Base-by-base conservation (phyloP, 2,113 vertebrate species). In the Megaleporinus macrocephalus region DNA sequence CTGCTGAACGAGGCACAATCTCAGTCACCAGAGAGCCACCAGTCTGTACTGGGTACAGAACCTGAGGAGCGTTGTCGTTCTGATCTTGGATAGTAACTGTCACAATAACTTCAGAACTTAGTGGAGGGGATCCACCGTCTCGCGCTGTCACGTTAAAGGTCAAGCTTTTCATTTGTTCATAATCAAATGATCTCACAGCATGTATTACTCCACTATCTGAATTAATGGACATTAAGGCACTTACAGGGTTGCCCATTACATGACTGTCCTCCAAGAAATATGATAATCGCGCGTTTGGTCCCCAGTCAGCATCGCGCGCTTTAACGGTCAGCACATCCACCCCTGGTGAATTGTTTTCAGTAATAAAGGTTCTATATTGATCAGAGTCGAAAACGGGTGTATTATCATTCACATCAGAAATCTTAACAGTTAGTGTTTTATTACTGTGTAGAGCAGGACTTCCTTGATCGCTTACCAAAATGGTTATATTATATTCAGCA, bases 341-440 rank as follows among this genome's bases (percentile, higher is more conserved):
- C 12, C 86, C 85, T 0, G 86, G 80, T 36, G 82, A 30, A 30
- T 88, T 89, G 68, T 87, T 89, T 65, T 89, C 88, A n/a, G 22
- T 5, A 0, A 87, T 53, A 20, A 61, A 69, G 18, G 74, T 61
- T 3, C 27, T 75, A 70, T 84, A 87, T 10, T 68, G 41, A 7
- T 68, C 33, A 55, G 76, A 55, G n/a, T 74, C 59, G 66, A 90
- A 90, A 1, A 74, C 78, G 0, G 85, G 91, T 14, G 91, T 90
- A 73, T 94, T 93, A 70, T 94, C 93, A 36, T 94, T 95, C 15
- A 93, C 74, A 16, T 94, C 94, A 0, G 86, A 86, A 0, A 94
- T 69, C n/a, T 80, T 84, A 15, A 95, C 29, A 0, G 59, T 82
- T 33, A 94, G 27, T 27, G 44, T 91, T 49, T 78, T 76, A 4